A percentile compares a stretch with the other conserved stretches of the same genome.
These are phyloP conservation scores for Eulemur albifrons DNA, from an alignment of 2,797 vertebrate species.

Conservation along the genomic window DNA sequence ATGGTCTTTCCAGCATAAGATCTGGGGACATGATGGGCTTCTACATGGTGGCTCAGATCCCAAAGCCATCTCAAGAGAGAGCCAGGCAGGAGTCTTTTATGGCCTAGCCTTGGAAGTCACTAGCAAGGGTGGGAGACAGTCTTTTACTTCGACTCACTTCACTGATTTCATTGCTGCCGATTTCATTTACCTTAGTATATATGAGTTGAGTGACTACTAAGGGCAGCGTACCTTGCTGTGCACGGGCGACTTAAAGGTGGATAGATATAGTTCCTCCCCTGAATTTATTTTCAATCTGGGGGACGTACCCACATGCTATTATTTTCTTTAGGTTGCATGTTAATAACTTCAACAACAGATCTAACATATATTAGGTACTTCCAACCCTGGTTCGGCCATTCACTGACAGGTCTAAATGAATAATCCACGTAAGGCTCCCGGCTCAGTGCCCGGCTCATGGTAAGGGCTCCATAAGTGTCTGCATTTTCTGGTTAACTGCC, in stretches of 20 bases:
- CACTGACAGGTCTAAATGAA: neutral
- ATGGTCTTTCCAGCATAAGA: neutral
- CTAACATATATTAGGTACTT: neutral
- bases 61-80: neutral
- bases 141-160: neutral
- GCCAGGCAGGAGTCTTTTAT: neutral
- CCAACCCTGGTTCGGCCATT: neutral
- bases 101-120: neutral
- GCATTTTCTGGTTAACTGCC: neutral
- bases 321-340: neutral
- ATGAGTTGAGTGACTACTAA: neutral
- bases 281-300: neutral
- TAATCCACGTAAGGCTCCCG: neutral
- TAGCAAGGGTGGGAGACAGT: neutral
- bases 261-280: neutral
- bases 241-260: neutral
- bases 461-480: neutral
- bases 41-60: neutral
- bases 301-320: neutral
- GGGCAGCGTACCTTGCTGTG: neutral
- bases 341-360: neutral
- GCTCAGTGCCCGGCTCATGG: neutral
- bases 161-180: neutral
- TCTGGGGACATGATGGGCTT: neutral
- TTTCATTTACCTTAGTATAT: neutral